Conservation (phyloP, 1,140 invertebrate species). For the Papilio aristodemus region DNA sequence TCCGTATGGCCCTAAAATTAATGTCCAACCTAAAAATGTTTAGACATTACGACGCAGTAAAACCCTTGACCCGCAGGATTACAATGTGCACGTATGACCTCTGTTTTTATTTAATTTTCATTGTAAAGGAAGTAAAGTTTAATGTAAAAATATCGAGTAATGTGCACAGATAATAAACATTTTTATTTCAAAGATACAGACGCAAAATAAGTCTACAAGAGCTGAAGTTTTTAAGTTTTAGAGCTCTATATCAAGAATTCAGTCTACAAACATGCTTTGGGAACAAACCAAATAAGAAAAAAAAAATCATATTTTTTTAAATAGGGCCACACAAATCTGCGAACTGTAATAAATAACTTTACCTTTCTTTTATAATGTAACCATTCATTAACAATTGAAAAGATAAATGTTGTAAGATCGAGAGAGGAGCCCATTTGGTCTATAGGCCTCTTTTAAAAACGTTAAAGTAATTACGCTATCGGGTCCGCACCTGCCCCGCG, state of each 20-base stretch:
- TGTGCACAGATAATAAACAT: no score
- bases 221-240: no score
- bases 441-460: constrained; percentile 64
- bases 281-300: no score
- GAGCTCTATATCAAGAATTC: no score
- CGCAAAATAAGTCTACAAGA: no score
- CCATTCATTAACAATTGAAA: neutral
- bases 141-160: neutral
- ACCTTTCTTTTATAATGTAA: constrained; percentile 18
- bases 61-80: neutral
- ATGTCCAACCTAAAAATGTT: neutral
- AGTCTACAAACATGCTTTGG: no score
- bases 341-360: neutral
- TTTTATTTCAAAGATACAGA: no score
- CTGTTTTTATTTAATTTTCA: neutral
- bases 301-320: no score
- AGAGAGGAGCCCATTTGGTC: constrained; percentile 47
- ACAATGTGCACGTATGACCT: neutral
- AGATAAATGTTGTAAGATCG: constrained; percentile 48
- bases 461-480: constrained; percentile 74
- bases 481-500: constrained; percentile 62
- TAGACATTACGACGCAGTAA: neutral
- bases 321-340: neutral
- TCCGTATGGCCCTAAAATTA: neutral
- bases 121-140: neutral